Base-by-base conservation (phyloP, 2,888 invertebrate species). In the Melieria omissa region DNA sequence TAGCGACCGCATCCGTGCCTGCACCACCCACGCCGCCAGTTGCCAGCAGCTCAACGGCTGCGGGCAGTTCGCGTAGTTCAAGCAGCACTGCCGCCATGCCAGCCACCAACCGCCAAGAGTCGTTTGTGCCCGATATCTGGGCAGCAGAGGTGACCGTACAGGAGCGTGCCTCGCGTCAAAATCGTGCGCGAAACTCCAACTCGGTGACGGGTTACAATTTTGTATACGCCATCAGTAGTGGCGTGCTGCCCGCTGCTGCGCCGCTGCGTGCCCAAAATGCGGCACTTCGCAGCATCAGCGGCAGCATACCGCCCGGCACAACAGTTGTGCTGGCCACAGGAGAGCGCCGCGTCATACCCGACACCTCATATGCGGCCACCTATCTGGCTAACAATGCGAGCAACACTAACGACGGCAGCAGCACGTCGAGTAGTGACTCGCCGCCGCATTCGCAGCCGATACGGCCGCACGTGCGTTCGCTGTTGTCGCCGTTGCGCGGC, bases 181-280 rank as follows among this genome's bases (percentile, higher is more conserved):
- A 80, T 68, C 82, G 83, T 0, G 82, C 83, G 3, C 80, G 84
- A 0, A 83, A 79, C 65, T 79, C 55, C 9, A 80, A 76, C 71
- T 81, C 82, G 0, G 83, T 83, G 4, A 85, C 84, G 45, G 86
- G 85, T 0, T 86, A 86, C 61, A 86, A 86, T 71, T 85, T 84
- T 75, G 86, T 87, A 4, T 87, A 87, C 74, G 87, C 87, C 9
- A 86, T 87, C 29, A 86, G 84, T 73, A 87, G 87, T 71, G 87
- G 87, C 0, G 86, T 87, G 4, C 70, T 87, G 52, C 83, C 86
- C 65, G 72, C 74, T n/a, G 73, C 75, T 42, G 65, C 73, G 7
- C 63, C 70, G 29, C 41, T 71, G 1, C 16, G 65, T 41, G 65
- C 72, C 29, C 29, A 29, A 64, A 62, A 73, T 12, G 65, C 55